Percentiles rank a stretch among this genome's conserved stretches.
These are phyloP conservation scores for Poecile montanus DNA, from an alignment of 2,797 vertebrate genomes.

Conservation along the genomic window DNA sequence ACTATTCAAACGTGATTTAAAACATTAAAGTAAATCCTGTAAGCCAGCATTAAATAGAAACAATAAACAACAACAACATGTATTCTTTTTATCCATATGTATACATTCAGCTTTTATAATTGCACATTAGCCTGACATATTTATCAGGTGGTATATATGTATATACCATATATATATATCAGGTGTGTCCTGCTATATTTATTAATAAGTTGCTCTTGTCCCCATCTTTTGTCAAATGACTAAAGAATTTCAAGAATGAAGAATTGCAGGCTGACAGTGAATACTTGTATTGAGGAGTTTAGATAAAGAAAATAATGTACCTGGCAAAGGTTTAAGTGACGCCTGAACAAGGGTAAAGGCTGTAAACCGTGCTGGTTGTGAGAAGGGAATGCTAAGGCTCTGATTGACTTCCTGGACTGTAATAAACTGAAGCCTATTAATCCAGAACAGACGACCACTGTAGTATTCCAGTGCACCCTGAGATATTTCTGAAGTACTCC, in stretches of 20 bases:
- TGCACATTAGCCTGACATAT: neutral
- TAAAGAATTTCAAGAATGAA: slow-evolving; percentile 8
- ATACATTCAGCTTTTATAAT: neutral
- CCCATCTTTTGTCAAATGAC: neutral
- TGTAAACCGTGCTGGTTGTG: slow-evolving; percentile 65
- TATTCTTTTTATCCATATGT: neutral
- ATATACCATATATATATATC: too few species aligned
- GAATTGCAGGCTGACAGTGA: neutral
- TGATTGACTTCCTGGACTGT: slow-evolving; percentile 77
- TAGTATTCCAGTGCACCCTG: slow-evolving; percentile 72
- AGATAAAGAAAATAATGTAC: slow-evolving; percentile 44
- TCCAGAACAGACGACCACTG: slow-evolving; percentile 79
- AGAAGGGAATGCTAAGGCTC: slow-evolving; percentile 72
- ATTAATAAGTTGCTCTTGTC: neutral
- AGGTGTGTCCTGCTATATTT: neutral
- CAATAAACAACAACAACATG: neutral
- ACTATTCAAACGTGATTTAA: neutral
- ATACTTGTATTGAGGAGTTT: neutral
- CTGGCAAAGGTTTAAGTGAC: slow-evolving; percentile 79
- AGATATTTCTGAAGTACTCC: slow-evolving; percentile 76
- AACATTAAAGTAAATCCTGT: neutral
- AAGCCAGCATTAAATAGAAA: neutral
- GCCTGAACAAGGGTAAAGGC: slow-evolving; percentile 76
- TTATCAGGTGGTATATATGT: neutral
- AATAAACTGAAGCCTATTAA: slow-evolving; percentile 73